Conservation (phyloP, 2,113 vertebrate species). For the Burhinus oedicnemus region DNA sequence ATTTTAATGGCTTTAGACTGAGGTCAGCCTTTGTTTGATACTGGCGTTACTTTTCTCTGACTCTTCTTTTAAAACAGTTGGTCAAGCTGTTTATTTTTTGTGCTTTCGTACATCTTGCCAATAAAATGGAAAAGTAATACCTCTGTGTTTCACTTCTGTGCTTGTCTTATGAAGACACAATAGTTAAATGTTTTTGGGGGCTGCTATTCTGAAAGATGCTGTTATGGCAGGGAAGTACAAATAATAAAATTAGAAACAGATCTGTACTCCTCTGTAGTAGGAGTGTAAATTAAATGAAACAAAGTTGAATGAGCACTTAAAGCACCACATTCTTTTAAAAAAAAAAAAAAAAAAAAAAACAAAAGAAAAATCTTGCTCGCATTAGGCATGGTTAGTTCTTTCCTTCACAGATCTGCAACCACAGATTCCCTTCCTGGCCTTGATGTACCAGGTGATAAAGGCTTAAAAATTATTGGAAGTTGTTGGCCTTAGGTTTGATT, state of each 20-base stretch:
- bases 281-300: not conserved
- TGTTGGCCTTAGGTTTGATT: not conserved
- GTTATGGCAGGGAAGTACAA: not conserved
- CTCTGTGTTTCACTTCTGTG: not conserved
- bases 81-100: not conserved
- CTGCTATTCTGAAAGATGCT: not conserved
- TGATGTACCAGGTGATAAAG: conserved; percentile 2
- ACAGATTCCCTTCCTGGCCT: not conserved
- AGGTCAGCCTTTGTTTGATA: not conserved
- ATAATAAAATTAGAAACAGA: not conserved
- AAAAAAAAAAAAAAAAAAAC: not conserved
- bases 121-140: not conserved
- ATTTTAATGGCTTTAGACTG: not conserved
- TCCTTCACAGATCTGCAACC: not conserved
- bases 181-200: not conserved
- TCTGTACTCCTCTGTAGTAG: not conserved
- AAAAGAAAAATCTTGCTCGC: not conserved
- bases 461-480: not conserved
- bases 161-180: not conserved
- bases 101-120: not conserved
- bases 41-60: not conserved
- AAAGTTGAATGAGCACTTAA: not conserved
- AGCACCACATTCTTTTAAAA: not conserved
- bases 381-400: not conserved
- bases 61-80: not conserved